Percentiles rank a stretch among this genome's conserved stretches.
These are phyloP conservation scores for Dendrocincla tyrannina DNA, from an alignment of 2,797 vertebrate genomes.

Conservation along the genomic window DNA sequence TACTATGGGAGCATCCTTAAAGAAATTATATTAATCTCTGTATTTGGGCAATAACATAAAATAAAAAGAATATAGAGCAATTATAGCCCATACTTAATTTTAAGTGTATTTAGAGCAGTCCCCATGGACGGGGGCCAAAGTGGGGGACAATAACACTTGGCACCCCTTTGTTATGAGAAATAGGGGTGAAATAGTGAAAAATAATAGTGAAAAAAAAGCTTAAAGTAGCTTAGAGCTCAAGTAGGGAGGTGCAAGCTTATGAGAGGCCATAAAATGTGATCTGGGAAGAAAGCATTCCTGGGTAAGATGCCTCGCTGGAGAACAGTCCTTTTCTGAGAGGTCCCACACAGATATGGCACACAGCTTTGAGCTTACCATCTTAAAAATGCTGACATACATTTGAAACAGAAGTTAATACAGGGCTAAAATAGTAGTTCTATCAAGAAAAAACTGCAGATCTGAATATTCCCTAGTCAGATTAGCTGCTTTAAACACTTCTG, in stretches of 20 bases:
- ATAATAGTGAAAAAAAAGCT: background rate
- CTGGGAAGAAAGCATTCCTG: background rate
- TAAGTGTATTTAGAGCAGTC: background rate
- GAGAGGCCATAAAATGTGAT: background rate
- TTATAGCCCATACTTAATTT: background rate
- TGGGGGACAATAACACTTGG: background rate
- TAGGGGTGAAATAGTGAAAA: no score
- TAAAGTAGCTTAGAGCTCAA: background rate
- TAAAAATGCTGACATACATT: background rate
- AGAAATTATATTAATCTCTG: background rate
- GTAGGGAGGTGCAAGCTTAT: background rate
- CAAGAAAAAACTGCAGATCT: background rate
- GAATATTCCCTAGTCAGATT: background rate
- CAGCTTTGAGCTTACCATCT: background rate
- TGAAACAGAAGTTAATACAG: background rate
- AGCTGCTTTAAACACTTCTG: background rate
- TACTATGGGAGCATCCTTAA: background rate
- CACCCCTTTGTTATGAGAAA: background rate
- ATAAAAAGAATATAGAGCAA: background rate
- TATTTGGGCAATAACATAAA: background rate
- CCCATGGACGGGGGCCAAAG: background rate
- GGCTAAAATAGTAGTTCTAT: background rate
- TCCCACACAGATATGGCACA: background rate
- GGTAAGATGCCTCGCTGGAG: background rate
- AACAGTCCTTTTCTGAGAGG: background rate